These are phyloP conservation scores for Anolis apletophallus DNA, from an alignment of 2,797 vertebrate genomes.

Conservation along the genomic window DNA sequence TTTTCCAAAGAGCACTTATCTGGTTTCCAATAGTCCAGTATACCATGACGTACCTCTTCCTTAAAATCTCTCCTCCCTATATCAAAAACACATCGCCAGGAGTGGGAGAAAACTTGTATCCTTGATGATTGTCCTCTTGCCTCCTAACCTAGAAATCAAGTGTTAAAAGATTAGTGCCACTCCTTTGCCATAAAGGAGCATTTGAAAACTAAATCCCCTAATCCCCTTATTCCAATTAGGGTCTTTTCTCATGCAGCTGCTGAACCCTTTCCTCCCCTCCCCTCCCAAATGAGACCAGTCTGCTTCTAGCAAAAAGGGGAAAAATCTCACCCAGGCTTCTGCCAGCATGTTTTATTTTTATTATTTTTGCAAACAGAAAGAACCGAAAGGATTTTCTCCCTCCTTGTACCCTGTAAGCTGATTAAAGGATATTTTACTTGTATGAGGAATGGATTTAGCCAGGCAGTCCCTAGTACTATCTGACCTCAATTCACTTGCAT, in stretches of 20 bases:
- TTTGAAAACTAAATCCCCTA: slow-evolving; percentile 64
- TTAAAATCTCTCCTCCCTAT: too few relatives aligned
- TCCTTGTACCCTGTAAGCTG: slow-evolving; percentile 54
- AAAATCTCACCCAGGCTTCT: fast-evolving
- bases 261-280: neutral
- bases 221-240: slow-evolving; percentile 63
- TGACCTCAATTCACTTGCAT: slow-evolving; percentile 65
- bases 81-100: neutral
- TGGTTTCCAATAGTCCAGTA: too few relatives aligned
- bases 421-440: slow-evolving; percentile 70
- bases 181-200: slow-evolving; percentile 55
- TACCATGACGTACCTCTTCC: too few relatives aligned
- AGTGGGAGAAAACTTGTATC: neutral
- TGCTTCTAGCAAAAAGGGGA: neutral
- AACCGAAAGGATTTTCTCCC: neutral
- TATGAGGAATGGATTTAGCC: slow-evolving; percentile 70
- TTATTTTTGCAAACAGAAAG: neutral
- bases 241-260: slow-evolving; percentile 40
- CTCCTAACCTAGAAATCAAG: slow-evolving; percentile 46
- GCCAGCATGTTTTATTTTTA: slow-evolving; percentile 15
- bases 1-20: too few relatives aligned
- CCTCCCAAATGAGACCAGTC: neutral
- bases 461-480: slow-evolving; percentile 44
- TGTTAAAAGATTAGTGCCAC: slow-evolving; percentile 59
- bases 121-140: neutral